These are phyloP conservation scores for Sander vitreus DNA, from an alignment of 2,113 vertebrate genomes.

Conservation along the genomic window DNA sequence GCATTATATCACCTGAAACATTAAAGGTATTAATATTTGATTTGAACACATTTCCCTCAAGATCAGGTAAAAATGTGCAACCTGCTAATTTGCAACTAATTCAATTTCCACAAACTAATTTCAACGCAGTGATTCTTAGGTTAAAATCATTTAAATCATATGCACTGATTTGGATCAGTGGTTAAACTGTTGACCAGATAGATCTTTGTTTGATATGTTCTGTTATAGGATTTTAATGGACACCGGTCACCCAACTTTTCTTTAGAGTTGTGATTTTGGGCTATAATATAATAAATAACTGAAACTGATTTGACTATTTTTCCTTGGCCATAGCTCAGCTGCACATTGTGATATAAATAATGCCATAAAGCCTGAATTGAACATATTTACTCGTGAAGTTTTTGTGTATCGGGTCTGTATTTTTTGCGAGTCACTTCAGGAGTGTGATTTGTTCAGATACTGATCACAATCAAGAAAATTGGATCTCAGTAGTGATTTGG, in stretches of 20 bases:
- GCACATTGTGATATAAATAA: background rate
- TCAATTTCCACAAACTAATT: background rate
- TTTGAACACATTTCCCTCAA: background rate
- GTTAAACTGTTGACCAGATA: background rate
- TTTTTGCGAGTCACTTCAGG: background rate
- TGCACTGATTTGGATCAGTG: background rate
- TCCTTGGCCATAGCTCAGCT: background rate
- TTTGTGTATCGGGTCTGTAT: background rate
- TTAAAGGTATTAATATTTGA: background rate
- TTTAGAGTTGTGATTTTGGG: background rate
- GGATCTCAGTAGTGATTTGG: slow-evolving; percentile 44
- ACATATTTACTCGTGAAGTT: background rate
- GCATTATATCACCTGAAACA: background rate
- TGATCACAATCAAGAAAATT: slow-evolving; percentile 30
- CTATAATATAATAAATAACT: background rate
- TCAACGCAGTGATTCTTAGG: background rate
- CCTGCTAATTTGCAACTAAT: background rate
- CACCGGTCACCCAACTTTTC: background rate
- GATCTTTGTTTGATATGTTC: background rate
- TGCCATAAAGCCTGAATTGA: background rate
- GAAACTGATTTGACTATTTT: background rate
- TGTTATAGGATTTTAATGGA: background rate
- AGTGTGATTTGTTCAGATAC: slow-evolving; percentile 13
- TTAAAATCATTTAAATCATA: background rate
- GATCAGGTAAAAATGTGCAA: background rate